Percentiles rank a stretch among this genome's conserved stretches.
Conservation (phyloP, 2,113 vertebrate species). For the Coptodon rendalli region DNA sequence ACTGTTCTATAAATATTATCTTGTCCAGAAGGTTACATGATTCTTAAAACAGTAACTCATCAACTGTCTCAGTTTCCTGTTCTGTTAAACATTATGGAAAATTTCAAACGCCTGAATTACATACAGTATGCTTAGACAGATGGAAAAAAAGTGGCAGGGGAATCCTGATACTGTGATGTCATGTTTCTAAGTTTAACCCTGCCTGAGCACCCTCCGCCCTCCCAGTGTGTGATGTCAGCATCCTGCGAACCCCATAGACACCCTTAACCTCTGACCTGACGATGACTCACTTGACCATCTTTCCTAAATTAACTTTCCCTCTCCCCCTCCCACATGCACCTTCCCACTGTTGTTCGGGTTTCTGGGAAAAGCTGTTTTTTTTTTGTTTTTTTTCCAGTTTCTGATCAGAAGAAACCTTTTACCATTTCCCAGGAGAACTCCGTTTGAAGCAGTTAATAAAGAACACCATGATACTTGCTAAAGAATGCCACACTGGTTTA, state of each 20-base stretch:
- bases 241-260: slow-evolving; percentile 13
- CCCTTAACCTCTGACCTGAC: slow-evolving; percentile 26
- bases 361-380: slow-evolving; percentile 25
- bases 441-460: not conserved
- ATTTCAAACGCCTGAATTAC: not conserved
- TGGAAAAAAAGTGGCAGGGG: not conserved
- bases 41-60: not conserved
- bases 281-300: slow-evolving; percentile 36
- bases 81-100: not conserved
- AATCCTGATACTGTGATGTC: slow-evolving; percentile 6
- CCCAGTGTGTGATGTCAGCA: not conserved
- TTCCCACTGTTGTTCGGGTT: not conserved
- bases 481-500: not conserved
- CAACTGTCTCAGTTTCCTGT: not conserved
- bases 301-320: slow-evolving; percentile 8
- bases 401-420: not conserved
- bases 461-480: not conserved
- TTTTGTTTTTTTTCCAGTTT: not conserved
- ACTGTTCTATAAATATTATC: not conserved
- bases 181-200: slow-evolving; percentile 45
- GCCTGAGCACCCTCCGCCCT: not conserved
- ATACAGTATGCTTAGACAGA: not conserved
- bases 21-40: slow-evolving; percentile 2
- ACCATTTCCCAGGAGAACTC: not conserved
- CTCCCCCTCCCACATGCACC: slow-evolving; percentile 12